Percentiles rank a stretch among this genome's conserved stretches.
Conservation (phyloP, 1,140 invertebrate species). For the Anoplolepis gracilipes region DNA sequence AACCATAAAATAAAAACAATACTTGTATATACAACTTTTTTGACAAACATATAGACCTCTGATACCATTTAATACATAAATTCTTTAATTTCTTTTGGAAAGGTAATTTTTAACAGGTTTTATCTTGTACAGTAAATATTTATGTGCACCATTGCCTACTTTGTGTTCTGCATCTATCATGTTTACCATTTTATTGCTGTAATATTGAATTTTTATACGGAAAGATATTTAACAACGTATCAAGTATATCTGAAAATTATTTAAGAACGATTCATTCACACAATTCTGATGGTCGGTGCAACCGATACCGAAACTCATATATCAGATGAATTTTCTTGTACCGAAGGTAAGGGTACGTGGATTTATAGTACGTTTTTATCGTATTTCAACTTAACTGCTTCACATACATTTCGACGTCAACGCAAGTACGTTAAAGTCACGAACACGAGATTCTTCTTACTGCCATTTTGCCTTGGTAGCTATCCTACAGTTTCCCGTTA, state of each 20-base stretch:
- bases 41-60: too few species aligned
- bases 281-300: not conserved
- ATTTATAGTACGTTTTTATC: constrained; percentile 61
- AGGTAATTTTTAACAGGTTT: not conserved
- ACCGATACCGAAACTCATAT: constrained; percentile 66
- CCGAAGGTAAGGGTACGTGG: constrained; percentile 19
- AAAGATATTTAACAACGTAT: not conserved
- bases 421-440: constrained; percentile 63
- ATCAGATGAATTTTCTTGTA: constrained; percentile 61
- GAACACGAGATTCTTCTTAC: constrained; percentile 59
- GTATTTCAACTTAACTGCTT: constrained; percentile 59
- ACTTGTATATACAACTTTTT: too few species aligned
- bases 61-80: too few species aligned
- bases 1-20: not conserved
- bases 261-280: constrained; percentile 33
- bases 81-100: too few species aligned
- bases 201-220: not conserved
- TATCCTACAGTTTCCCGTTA: constrained; percentile 46
- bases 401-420: constrained; percentile 58
- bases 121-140: not conserved
- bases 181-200: not conserved
- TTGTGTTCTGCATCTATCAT: not conserved
- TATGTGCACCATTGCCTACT: not conserved
- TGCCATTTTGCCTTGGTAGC: constrained; percentile 50
- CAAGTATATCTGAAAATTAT: constrained; percentile 20